Base-by-base conservation (phyloP, 2,113 vertebrate species). In the Origma solitaria region DNA sequence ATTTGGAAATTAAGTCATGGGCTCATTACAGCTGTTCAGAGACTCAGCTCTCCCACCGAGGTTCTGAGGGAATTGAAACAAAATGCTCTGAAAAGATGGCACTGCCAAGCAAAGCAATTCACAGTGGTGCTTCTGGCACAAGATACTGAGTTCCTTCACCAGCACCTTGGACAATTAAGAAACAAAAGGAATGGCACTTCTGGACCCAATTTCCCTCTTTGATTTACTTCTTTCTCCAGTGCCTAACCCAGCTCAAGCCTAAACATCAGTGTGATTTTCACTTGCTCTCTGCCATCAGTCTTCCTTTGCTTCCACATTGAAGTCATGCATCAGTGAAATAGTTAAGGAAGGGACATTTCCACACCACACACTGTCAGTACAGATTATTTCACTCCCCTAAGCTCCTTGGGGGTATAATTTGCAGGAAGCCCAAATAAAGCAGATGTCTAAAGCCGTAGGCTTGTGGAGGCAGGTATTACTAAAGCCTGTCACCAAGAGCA, bases 301-400 rank as follows among this genome's bases (percentile, higher is more conserved):
- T 84, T 69, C 53, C 30, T 91, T 53, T 61, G 28, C 53, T 79
- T 85, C 73, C 49, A 57, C 1, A 1, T 1, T 31, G 61, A 86
- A 89, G 45, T 35, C 45, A 65, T 4, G 4, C 23, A 68, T 76
- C 61, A 85, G 65, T 44, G 60, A 44, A 70, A 64, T 31, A 23
- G 49, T 71, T 87, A 79, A 85, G 62, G 53, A 87, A 87, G 27
- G 57, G 57, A 45, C 66, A 24, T 69, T 82, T 87, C 65, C 53
- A 72, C 53, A 58, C 21, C 42, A 50, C 24, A 64, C 47, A 40
- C 73, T 95, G 84, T 91, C 95, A 89, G 81, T 50, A 65, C 51
- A 72, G 37, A 94, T 91, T 94, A 88, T 87, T 95, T 82, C 84
- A 87, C 28, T 87, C 51, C 25, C 28, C 77, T 69, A 87, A 87